Evolutionary conservation across 2,113 vertebrate species (phyloP).

Genomic region (Hyla sarda): DNA sequence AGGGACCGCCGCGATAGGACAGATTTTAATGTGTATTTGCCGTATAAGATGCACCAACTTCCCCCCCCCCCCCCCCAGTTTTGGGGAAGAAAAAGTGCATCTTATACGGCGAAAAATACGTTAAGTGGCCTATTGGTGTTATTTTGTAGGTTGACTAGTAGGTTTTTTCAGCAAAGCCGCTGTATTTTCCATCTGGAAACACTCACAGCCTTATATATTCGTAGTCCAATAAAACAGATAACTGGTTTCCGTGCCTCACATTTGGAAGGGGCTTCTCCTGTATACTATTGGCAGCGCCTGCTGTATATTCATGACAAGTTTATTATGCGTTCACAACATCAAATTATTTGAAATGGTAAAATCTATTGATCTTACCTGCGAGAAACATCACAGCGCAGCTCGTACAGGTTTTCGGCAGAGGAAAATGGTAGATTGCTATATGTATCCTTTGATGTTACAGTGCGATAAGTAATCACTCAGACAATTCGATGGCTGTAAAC

Average conservation of each 20-base stretch:
- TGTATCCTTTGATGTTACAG: neutral
- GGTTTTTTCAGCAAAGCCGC: too few species aligned
- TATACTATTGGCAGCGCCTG: neutral
- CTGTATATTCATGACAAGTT: neutral
- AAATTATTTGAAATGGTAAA: neutral
- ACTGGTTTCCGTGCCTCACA: neutral
- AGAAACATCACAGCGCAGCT: neutral
- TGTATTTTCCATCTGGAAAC: neutral
- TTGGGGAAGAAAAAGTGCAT: too few species aligned
- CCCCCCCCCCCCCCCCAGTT: too few species aligned
- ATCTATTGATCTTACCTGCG: neutral
- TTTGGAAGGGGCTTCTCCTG: neutral
- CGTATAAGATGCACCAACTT: too few species aligned
- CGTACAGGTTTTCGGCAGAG: neutral
- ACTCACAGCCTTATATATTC: neutral
- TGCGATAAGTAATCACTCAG: constrained; percentile 9
- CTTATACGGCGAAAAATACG: too few species aligned
- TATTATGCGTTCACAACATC: neutral
- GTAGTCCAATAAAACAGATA: neutral
- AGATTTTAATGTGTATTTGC: too few species aligned
- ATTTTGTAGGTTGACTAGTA: too few species aligned
- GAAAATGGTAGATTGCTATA: neutral
- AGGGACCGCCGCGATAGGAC: too few species aligned
- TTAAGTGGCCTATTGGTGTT: too few species aligned
- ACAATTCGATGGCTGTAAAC: neutral